A percentile compares a stretch with the other conserved stretches of the same genome.
Evolutionary conservation across 1,140 invertebrate species (phyloP).

Genomic region (Philotrypesis tridentata): DNA sequence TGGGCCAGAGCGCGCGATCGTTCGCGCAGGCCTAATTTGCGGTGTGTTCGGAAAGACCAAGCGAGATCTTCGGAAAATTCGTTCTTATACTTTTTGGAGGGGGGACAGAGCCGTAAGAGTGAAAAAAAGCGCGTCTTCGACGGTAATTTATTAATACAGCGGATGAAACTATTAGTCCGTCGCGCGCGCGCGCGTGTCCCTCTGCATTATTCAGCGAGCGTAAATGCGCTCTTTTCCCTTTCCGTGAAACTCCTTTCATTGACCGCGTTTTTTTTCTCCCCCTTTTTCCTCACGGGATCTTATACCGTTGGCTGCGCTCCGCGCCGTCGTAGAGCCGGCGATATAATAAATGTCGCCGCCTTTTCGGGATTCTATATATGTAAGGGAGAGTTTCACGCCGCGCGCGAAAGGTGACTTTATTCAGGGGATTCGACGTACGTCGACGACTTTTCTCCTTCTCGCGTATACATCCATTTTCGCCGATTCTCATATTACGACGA

Average conservation of each 20-base stretch:
- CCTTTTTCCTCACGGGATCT: conserved; percentile 17
- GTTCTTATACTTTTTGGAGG: no score
- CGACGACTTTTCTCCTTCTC: neutral
- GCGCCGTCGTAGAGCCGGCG: no score
- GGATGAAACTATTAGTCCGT: neutral
- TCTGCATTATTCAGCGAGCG: neutral
- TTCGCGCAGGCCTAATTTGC: no score
- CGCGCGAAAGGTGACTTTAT: conserved; percentile 24
- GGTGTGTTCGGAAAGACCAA: no score
- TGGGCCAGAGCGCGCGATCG: no score
- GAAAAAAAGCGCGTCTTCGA: no score
- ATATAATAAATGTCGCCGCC: conserved; percentile 34
- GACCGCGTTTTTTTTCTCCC: neutral
- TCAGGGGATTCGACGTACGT: neutral
- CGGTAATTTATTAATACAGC: neutral
- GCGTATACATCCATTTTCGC: conserved; percentile 43
- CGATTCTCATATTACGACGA: conserved; percentile 38
- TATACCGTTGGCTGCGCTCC: no score
- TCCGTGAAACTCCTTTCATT: neutral
- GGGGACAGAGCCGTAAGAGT: no score
- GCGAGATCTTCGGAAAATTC: no score
- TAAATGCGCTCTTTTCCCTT: neutral
- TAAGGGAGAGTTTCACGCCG: neutral
- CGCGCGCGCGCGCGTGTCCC: neutral
- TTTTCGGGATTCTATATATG: neutral